phyloP scores from a whole-genome alignment of 2,113 vertebrate genomes.

The Acrocephalus kingi region DNA sequence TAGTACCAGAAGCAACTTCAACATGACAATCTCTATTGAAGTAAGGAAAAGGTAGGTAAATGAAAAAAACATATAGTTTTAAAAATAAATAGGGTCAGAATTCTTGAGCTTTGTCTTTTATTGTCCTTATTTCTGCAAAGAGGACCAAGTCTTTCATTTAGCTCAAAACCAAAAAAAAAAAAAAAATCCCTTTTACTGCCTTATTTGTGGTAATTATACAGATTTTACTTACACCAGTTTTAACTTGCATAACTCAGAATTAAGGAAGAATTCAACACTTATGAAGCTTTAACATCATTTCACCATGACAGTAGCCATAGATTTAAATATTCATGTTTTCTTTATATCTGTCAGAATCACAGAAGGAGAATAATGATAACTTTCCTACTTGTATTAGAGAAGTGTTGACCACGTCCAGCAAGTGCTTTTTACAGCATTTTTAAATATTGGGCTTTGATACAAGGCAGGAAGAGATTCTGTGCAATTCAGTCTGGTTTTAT shows the following conservation, averaged over 20 bases:
- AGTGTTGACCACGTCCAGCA: neutral
- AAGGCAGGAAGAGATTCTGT: neutral
- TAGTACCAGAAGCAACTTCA: neutral
- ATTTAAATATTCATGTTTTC: neutral
- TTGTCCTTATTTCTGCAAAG: neutral
- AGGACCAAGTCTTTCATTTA: neutral
- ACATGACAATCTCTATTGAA: neutral
- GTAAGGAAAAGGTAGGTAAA: rapidly evolving
- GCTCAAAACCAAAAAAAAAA: neutral
- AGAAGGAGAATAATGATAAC: neutral
- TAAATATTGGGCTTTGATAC: neutral
- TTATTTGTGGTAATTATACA: neutral
- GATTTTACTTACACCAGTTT: neutral
- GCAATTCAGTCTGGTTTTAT: neutral
- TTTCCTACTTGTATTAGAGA: neutral
- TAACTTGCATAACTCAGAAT: neutral
- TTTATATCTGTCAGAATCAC: neutral
- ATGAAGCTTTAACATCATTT: neutral
- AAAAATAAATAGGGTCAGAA: neutral
- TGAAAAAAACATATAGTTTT: neutral
- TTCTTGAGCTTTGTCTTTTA: neutral
- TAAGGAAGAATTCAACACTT: neutral
- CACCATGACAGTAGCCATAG: neutral
- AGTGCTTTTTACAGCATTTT: neutral
- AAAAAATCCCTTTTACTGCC: rapidly evolving